Evolutionary conservation across 2,113 vertebrate species (phyloP), one percentile per base, ranked within the genome.

Genomic region (Hippotragus niger): DNA sequence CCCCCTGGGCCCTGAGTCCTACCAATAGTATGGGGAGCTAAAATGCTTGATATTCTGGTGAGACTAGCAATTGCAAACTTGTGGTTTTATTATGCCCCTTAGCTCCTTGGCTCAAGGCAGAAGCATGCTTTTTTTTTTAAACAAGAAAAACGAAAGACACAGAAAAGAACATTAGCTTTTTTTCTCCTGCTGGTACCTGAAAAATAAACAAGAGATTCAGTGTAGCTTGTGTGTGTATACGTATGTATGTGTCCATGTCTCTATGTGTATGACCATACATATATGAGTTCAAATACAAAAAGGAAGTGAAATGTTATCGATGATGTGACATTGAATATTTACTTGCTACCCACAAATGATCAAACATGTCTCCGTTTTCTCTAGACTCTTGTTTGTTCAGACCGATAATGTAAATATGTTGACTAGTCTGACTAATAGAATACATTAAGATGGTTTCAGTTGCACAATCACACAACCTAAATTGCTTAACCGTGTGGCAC

Each of bases 1-100:
- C 88, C 78, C 98, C 93, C 40, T 94, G 97, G 90, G 97, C 80
- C 71, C 82, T 10, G 17, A 90, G 29, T 98, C 96, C 97, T 92
- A 94, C 98, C 97, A 91, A 55, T 31, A 29, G 93, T 64, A n/a
- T 88, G 87, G 25, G 90, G 95, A 92, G 40, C 62, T 86, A 80
- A 96, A 96, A 53, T 78, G 31, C 91, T 98, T 97, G 97, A 82
- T 82, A 95, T 36, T 64, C 96, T 96, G 95, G 97, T 58, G 97
- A 98, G 97, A 97, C 93, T 16, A n/a, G 84, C 88, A 97, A 96
- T 96, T 96, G 84, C 91, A 97, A 95, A 97, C 89, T 74, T 95
- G 64, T 71, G 88, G 80, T 58, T 98, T 98, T 98, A 95, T 98
- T 95, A 33, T 88, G 45, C 71, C 96, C 21, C 2, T 45, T 52